phyloP scores from a whole-genome alignment of 2,797 vertebrate species.

The Syngnathus rostellatus region DNA sequence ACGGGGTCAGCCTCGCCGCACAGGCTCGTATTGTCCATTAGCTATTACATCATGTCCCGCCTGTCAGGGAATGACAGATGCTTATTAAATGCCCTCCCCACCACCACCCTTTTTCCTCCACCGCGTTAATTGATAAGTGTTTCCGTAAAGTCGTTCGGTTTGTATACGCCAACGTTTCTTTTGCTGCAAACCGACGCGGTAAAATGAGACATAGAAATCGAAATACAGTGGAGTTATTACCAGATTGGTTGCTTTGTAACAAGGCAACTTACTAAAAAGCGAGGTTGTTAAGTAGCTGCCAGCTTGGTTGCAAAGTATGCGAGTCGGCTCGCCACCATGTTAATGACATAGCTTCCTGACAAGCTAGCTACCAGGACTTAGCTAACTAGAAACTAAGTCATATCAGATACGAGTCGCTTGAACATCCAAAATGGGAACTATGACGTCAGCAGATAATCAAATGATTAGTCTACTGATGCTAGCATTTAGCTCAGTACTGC shows the following conservation, averaged over 20 bases:
- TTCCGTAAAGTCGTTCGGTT: neutral
- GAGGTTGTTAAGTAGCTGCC: neutral
- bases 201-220: too few relatives aligned
- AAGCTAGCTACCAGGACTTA: neutral
- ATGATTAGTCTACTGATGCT: slow-evolving; percentile 1
- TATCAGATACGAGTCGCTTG: neutral
- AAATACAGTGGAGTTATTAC: neutral
- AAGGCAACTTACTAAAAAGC: too few relatives aligned
- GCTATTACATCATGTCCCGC: slow-evolving; percentile 47
- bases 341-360: neutral
- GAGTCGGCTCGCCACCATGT: neutral
- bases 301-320: neutral
- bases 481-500: neutral
- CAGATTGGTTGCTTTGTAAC: neutral
- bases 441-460: slow-evolving; percentile 1
- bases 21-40: slow-evolving; percentile 50
- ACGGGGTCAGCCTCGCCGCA: slow-evolving; percentile 54
- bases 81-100: slow-evolving; percentile 29
- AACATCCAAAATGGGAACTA: neutral
- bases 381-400: neutral
- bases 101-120: slow-evolving; percentile 13
- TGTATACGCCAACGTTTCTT: neutral
- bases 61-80: slow-evolving; percentile 43
- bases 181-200: neutral
- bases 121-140: slow-evolving; percentile 3